Evolutionary conservation across 2,113 vertebrate genomes (phyloP).

Genomic region (Elanoides forficatus): DNA sequence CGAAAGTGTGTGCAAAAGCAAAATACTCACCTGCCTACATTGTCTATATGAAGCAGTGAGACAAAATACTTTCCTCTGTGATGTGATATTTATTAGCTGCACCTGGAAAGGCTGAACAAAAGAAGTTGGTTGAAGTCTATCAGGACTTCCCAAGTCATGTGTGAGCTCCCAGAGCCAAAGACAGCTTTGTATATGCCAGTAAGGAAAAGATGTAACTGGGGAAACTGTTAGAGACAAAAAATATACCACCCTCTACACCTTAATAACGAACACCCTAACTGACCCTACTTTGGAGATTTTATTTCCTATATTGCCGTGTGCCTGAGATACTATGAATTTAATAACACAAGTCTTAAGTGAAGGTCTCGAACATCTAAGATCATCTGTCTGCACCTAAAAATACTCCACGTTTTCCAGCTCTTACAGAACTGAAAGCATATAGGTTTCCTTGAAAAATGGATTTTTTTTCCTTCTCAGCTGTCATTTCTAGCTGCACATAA

Average conservation of each 20-base stretch:
- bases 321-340: not conserved
- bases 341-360: not conserved
- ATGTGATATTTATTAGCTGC: not conserved
- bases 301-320: not conserved
- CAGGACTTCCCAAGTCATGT: not conserved
- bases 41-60: not conserved
- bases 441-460: not conserved
- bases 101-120: not conserved
- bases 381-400: not conserved
- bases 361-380: not conserved
- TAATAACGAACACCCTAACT: rapidly evolving
- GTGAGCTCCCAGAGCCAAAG: not conserved
- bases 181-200: not conserved
- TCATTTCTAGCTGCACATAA: not conserved
- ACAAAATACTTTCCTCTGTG: not conserved
- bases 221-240: not conserved
- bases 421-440: not conserved
- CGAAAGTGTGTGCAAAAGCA: not conserved
- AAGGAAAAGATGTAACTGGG: not conserved
- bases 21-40: not conserved
- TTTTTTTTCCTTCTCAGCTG: not conserved
- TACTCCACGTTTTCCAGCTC: not conserved
- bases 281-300: not conserved
- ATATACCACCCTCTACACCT: not conserved
- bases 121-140: not conserved